These are phyloP conservation scores for Nothocercus julius DNA, from an alignment of 2,113 vertebrate genomes.

Conservation along the genomic window DNA sequence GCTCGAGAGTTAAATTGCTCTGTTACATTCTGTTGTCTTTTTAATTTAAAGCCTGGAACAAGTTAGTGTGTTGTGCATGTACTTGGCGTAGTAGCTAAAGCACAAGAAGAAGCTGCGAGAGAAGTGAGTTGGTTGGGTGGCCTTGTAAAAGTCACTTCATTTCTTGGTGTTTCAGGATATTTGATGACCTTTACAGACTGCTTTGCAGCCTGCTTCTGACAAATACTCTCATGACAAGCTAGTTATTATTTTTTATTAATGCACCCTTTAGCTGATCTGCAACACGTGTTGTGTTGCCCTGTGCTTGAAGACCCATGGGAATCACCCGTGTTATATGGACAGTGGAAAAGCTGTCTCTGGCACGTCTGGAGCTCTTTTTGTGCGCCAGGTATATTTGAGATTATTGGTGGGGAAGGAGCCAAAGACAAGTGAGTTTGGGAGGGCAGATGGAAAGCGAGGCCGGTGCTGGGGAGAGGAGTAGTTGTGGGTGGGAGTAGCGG, in stretches of 20 bases:
- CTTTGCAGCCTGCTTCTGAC: not conserved
- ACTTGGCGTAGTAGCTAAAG: not conserved
- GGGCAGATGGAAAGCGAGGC: not conserved
- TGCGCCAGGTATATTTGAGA: not conserved
- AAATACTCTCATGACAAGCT: not conserved
- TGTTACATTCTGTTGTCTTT: not conserved
- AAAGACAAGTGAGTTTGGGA: not conserved
- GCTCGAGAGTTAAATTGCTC: not conserved
- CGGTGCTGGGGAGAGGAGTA: not conserved
- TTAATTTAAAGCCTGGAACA: not conserved
- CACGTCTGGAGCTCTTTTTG: not conserved
- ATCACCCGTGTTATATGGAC: not conserved
- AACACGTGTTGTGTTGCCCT: not conserved
- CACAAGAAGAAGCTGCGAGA: not conserved
- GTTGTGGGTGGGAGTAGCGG: not conserved
- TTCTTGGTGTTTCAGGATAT: not conserved
- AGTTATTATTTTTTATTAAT: not conserved
- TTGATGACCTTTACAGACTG: not conserved
- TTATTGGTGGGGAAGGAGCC: not conserved
- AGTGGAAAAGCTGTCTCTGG: not conserved
- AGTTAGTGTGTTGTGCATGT: fast-evolving
- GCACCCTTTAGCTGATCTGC: not conserved
- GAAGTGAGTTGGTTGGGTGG: not conserved
- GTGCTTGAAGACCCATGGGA: not conserved
- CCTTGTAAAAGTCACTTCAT: not conserved